phyloP scores from a whole-genome alignment of 2,113 vertebrate species.

The Numenius arquata region DNA sequence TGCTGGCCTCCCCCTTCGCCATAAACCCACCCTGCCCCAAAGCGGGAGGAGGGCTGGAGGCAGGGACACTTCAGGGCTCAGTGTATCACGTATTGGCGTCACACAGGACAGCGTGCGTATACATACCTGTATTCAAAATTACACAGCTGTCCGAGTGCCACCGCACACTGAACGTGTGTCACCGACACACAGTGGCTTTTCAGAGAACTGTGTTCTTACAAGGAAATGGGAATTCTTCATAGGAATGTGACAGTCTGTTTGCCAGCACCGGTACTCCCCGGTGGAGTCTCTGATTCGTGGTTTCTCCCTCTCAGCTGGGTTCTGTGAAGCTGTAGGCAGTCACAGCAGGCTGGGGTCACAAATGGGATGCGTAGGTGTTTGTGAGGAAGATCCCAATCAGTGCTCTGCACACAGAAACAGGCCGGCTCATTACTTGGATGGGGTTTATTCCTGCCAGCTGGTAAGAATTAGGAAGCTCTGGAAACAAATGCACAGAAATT shows the following conservation, averaged over 20 bases:
- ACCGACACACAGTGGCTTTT: background rate
- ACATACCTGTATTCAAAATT: background rate
- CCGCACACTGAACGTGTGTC: background rate
- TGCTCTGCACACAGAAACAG: constrained; percentile 12
- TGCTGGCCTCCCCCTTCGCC: background rate
- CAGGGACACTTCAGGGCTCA: background rate
- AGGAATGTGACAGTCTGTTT: background rate
- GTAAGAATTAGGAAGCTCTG: constrained; percentile 50
- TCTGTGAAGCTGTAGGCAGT: background rate
- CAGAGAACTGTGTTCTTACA: background rate
- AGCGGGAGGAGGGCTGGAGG: background rate
- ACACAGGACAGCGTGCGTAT: background rate
- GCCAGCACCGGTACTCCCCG: background rate
- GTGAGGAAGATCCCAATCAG: constrained; percentile 37
- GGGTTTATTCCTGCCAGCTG: constrained; percentile 45
- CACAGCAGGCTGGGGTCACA: background rate
- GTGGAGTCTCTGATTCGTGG: background rate
- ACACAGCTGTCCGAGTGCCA: background rate
- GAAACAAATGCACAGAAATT: constrained; percentile 39
- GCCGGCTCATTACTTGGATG: background rate
- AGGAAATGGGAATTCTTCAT: background rate
- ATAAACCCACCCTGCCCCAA: background rate
- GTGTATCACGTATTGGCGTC: background rate
- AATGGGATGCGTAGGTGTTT: background rate
- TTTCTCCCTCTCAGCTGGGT: background rate